A percentile compares a stretch with the other conserved stretches of the same genome.
Conservation (phyloP, 2,888 invertebrate genomes). For the Lasioglossum figueresi region DNA sequence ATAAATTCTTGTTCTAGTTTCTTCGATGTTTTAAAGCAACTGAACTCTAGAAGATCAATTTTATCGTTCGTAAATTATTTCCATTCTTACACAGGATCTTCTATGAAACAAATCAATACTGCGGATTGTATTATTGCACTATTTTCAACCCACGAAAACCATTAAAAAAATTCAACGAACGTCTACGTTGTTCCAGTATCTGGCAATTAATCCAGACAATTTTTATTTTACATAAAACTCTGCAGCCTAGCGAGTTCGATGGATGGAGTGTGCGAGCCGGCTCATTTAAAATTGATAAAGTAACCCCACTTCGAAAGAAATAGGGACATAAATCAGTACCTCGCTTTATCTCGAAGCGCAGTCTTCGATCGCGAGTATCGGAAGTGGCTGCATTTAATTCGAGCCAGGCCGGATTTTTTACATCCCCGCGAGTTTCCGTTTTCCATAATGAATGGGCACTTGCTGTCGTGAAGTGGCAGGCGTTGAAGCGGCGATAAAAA, state of each 20-base stretch:
- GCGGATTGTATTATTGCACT: neutral
- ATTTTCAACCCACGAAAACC: neutral
- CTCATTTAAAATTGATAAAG: neutral
- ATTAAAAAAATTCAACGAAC: neutral
- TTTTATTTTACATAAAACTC: neutral
- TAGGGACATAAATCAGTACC: neutral
- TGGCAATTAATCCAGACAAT: neutral
- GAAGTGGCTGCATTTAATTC: conserved; percentile 10
- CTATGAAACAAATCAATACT: neutral
- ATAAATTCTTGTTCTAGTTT: neutral
- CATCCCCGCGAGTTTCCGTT: conserved; percentile 8
- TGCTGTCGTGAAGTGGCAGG: conserved; percentile 25
- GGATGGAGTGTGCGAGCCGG: neutral
- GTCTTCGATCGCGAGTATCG: conserved; percentile 2
- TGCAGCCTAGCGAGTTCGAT: neutral
- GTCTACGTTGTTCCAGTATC: neutral
- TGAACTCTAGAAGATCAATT: neutral
- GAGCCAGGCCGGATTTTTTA: neutral
- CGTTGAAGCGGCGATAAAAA: conserved; percentile 55
- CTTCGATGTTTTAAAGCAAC: neutral
- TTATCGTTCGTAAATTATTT: neutral
- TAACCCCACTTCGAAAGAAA: neutral
- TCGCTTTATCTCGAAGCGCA: neutral
- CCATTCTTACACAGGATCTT: neutral
- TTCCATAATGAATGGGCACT: conserved; percentile 48